A percentile compares a stretch with the other conserved stretches of the same genome.
These are phyloP conservation scores for Merops nubicus DNA, from an alignment of 2,113 vertebrate genomes.

Conservation along the genomic window DNA sequence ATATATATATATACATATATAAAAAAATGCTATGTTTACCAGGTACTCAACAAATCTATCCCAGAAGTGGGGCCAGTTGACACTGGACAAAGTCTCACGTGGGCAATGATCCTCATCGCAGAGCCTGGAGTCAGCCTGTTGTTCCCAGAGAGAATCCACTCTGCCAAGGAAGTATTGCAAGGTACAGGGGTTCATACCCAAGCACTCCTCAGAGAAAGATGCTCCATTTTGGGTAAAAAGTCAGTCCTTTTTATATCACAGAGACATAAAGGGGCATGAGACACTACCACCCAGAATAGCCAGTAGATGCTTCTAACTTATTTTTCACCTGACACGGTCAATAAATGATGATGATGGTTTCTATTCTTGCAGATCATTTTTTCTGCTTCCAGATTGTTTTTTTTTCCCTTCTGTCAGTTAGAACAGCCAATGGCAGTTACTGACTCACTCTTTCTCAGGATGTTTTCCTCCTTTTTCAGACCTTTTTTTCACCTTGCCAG, in stretches of 20 bases:
- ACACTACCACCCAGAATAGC: neutral
- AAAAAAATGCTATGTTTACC: neutral
- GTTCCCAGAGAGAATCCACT: rapidly evolving
- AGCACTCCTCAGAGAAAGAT: neutral
- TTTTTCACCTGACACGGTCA: neutral
- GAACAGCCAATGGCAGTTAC: neutral
- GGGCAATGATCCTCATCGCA: rapidly evolving
- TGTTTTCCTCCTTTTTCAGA: neutral
- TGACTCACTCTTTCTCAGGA: neutral
- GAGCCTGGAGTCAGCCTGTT: neutral
- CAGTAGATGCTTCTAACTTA: neutral
- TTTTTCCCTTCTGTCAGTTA: neutral
- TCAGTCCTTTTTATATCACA: neutral
- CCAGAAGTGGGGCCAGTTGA: neutral
- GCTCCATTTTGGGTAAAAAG: neutral
- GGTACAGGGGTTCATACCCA: rapidly evolving
- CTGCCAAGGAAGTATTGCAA: neutral
- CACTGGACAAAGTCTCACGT: neutral
- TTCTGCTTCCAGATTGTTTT: neutral
- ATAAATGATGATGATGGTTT: neutral
- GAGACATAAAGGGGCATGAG: neutral
- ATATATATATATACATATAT: no score
- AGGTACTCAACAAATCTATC: neutral
- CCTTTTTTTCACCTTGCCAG: neutral
- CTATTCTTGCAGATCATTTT: neutral